phyloP scores from a whole-genome alignment of 2,888 invertebrate genomes.

The Parascotia fuliginaria region DNA sequence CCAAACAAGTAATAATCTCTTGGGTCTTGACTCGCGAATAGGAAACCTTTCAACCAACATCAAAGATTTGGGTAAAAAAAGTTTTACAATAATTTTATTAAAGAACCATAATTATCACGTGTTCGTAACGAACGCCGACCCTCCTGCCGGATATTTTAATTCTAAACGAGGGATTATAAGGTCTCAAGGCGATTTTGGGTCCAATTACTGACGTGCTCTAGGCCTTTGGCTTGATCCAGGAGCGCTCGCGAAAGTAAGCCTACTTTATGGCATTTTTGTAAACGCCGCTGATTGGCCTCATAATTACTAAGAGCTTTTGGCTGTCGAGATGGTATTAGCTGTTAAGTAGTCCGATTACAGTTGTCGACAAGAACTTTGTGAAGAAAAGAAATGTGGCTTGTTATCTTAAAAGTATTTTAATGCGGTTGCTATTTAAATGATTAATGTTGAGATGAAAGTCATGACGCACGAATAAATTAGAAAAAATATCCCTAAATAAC shows the following conservation, averaged over 20 bases:
- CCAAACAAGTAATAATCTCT: neutral
- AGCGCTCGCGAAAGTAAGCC: conserved; percentile 26
- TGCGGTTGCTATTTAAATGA: neutral
- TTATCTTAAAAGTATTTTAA: neutral
- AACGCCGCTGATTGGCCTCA: conserved; percentile 15
- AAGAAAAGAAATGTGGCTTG: neutral
- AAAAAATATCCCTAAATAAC: no score
- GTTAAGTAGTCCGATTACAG: conserved; percentile 2
- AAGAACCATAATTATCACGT: conserved; percentile 38
- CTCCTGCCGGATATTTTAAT: conserved; percentile 52
- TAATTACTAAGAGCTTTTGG: conserved; percentile 19
- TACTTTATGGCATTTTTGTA: conserved; percentile 25
- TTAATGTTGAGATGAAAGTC: neutral
- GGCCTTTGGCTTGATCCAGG: conserved; percentile 26
- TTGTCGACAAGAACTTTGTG: neutral
- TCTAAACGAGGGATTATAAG: conserved; percentile 51
- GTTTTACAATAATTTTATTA: conserved; percentile 21
- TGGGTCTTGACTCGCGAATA: neutral
- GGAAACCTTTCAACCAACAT: conserved; percentile 7
- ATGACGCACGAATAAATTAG: neutral
- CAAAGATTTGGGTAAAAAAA: conserved; percentile 7
- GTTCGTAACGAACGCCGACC: conserved; percentile 18
- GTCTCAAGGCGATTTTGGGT: conserved; percentile 49
- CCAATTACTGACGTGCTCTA: conserved; percentile 50
- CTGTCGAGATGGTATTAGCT: conserved; percentile 14